Conservation (phyloP, 2,797 vertebrate genomes). For the Eidolon dupreanum region DNA sequence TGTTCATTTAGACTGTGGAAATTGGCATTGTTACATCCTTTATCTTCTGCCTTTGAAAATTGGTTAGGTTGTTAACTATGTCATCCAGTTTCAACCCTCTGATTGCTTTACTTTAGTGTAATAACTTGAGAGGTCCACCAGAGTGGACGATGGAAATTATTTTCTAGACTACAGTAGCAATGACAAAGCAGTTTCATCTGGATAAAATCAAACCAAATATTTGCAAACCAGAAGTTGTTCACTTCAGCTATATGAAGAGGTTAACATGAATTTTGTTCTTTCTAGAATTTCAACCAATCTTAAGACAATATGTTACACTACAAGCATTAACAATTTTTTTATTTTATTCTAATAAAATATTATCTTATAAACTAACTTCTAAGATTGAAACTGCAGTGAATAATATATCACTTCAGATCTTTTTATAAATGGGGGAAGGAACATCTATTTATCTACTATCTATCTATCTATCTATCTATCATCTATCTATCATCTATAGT, state of each 20-base stretch:
- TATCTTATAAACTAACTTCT: neutral
- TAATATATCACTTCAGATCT: neutral
- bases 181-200: neutral
- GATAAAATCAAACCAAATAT: neutral
- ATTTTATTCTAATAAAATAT: slow-evolving; percentile 7
- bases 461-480: neutral
- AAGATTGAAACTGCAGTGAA: neutral
- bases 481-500: neutral
- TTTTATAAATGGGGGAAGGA: neutral
- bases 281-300: neutral
- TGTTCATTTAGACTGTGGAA: neutral
- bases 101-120: neutral
- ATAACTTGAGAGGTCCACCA: neutral
- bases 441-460: neutral
- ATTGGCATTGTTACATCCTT: neutral
- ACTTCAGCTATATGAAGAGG: neutral
- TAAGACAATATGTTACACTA: neutral
- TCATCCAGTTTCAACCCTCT: neutral
- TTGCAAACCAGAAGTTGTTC: neutral
- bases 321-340: neutral
- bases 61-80: neutral
- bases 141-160: neutral
- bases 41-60: neutral
- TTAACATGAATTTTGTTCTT: slow-evolving; percentile 27
- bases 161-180: neutral